Base-by-base conservation (phyloP, 2,113 vertebrate genomes). In the Neolamprologus hecqui region DNA sequence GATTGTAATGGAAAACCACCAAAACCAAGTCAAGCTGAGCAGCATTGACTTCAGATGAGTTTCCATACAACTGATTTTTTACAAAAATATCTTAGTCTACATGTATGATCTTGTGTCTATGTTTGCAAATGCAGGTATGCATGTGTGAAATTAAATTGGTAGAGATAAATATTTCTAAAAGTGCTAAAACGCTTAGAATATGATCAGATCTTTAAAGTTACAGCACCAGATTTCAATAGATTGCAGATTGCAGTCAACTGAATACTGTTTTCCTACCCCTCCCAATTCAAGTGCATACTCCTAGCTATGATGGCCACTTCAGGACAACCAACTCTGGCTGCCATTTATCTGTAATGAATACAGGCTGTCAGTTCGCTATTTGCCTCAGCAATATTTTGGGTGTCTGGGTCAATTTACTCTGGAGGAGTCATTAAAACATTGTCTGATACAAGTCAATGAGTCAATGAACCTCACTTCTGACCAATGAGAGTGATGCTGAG, bases 111-210 rank as follows among this genome's bases (percentile, higher is more conserved):
- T 47, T 19, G 17, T 23, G 21, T n/a, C 13, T n/a, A 5, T 47
- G 15, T 47, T 4, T 37, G 21, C 17, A 13, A 40, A 45, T 37
- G 14, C 82, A 31, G 54, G 7, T 73, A 79, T 7, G 37, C 45
- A n/a, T 42, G 14, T 35, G 51, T 23, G 35, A 31, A 63, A 82
- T 83, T 31, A n/a, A 84, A 70, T 84, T 54, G 58, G 86, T 73
- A 10, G 40, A n/a, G 17, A n/a, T 82, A 88, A 80, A 82, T 86
- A 54, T 51, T 83, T 84, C 19, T 47, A 85, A 89, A 90, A 88
- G 4, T 37, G 49, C 79, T 63, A 11, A 88, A 84, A 60, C 28
- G 7, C 63, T 81, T 87, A 89, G 83, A 87, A 58, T 86, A 35
- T 37, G 53, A 77, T 86, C 68, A 83, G 11, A 85, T 89, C 45